Evolutionary conservation across 2,797 vertebrate genomes (phyloP).

Genomic region (Catamblyrhynchus diadema): DNA sequence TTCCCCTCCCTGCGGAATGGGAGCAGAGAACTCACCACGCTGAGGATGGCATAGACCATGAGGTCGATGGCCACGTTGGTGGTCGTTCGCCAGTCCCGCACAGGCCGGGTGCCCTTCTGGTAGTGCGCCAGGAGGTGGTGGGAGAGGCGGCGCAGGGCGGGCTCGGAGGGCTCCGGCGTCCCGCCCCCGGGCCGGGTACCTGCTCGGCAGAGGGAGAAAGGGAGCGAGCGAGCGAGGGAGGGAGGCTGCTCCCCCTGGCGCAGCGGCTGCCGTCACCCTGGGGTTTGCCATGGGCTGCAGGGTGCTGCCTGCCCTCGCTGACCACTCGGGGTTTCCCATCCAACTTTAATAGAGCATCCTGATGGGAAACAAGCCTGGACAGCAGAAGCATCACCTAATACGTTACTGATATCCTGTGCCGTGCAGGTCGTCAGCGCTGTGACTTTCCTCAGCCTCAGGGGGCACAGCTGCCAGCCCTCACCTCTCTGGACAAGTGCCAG

Average conservation of each 20-base stretch:
- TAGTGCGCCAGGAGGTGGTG: conserved; percentile 83
- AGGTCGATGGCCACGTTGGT: conserved; percentile 89
- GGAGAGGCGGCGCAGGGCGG: conserved; percentile 82
- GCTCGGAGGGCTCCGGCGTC: conserved; percentile 63
- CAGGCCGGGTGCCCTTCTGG: conserved; percentile 88
- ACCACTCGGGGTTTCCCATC: rapidly evolving
- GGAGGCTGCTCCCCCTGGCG: not conserved
- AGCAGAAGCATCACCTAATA: not conserved
- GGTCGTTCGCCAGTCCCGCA: conserved; percentile 88
- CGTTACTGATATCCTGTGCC: not conserved
- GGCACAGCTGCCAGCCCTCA: not conserved
- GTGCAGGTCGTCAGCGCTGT: rapidly evolving
- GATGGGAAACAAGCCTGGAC: not conserved
- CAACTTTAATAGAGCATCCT: not conserved
- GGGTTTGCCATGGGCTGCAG: rapidly evolving
- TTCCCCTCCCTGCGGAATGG: not conserved
- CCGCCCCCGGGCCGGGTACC: not conserved
- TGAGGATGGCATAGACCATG: conserved; percentile 94
- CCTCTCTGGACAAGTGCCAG: not conserved
- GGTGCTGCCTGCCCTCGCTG: not conserved
- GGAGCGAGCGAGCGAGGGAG: rapidly evolving
- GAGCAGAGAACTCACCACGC: conserved; percentile 81
- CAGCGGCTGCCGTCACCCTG: not conserved
- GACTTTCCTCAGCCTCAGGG: not conserved
- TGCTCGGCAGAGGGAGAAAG: not conserved